Base-by-base conservation (phyloP, 1,140 invertebrate genomes). In the Drosophila quadrilineata region DNA sequence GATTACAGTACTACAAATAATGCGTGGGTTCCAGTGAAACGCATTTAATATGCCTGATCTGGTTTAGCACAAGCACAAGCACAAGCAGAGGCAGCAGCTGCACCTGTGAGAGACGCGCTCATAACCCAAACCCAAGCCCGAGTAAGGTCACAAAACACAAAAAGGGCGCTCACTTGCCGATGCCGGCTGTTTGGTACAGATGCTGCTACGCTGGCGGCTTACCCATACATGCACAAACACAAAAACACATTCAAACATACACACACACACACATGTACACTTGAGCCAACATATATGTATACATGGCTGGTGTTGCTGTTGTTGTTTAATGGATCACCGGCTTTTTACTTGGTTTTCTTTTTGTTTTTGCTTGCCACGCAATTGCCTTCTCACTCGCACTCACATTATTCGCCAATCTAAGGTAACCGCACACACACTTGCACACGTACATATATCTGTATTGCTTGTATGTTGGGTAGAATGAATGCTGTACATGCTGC, bases 311-410 rank as follows among this genome's bases (percentile, higher is more conserved):
- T n/a, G n/a, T 73, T 73, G 16, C 19, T 58, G 60, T 71, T 71
- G 58, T 71, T 71, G 71, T 56, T 68, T 58, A 85, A 84, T 84
- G 79, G 79, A 84, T 85, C 79, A 85, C 79, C 79, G 79, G 79
- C 79, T 84, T 84, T 85, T 84, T 84, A 75, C 73, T 85, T 65
- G 70, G 50, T 80, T 80, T n/a, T n/a, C 33, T 70, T 75, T 72
- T 82, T 76, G 72, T 84, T 84, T 77, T 69, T 73, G 50, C 33
- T 43, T 64, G 49, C 59, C 58, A 68, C 43, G 43, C 43, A 64
- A 24, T 53, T 38, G 71, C 70, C 29, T 21, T 58, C 80, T 71
- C 74, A 14, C 72, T 82, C 68, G 50, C 74, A 58, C 79, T 26
- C 21, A 26, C 57, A 16, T 8, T 2, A 9, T 43, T 65, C 31